Evolutionary conservation across 2,797 vertebrate genomes (phyloP), one percentile per base, ranked within the genome.

Genomic region (Psittacula echo): DNA sequence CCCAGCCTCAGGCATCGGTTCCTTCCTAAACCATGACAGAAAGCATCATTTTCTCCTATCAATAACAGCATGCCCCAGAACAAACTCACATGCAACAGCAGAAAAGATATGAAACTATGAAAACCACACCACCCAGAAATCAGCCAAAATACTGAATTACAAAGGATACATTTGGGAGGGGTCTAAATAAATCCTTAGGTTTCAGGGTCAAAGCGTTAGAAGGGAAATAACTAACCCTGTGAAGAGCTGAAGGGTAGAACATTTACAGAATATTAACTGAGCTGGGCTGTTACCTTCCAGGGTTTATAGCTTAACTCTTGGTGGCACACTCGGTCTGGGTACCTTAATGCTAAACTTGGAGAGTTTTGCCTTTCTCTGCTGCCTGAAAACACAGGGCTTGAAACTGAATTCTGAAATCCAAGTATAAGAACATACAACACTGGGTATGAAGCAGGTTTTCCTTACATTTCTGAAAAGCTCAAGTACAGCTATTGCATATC

Each of bases 1-100:
- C 3, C 16, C 48, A 56, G 17, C 12, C 14, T 67, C 51, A 51
- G 1, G 9, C 47, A 39, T 3, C 0, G 0, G 20, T 39, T 87
- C 37, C 30, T 58, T 78, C 62, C 61, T 32, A 47, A 54, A 77
- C 26, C 17, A n/a, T 34, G 20, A 44, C 5, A 83, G 32, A 62
- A 80, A 77, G 20, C 7, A 14, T 27, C 7, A 8, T 53, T 75
- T 78, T 45, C 9, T 85, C 13, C 44, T 23, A 6, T 19, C 24
- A 51, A 0, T 29, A 87, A 64, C 29, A 84, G 68, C 2, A 4
- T 5, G 11, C 3, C 17, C 21, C 50, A 87, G 44, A 93, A 81
- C 16, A 85, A 92, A 85, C 27, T 70, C 54, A 65, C 5, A 14
- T 4, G 6, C 29, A 78, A 21, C 10, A 37, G 3, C 13, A 42